A percentile compares a stretch with the other conserved stretches of the same genome.
These are phyloP conservation scores for Telmatochromis brachygnathus DNA, from an alignment of 2,113 vertebrate species.

Conservation along the genomic window DNA sequence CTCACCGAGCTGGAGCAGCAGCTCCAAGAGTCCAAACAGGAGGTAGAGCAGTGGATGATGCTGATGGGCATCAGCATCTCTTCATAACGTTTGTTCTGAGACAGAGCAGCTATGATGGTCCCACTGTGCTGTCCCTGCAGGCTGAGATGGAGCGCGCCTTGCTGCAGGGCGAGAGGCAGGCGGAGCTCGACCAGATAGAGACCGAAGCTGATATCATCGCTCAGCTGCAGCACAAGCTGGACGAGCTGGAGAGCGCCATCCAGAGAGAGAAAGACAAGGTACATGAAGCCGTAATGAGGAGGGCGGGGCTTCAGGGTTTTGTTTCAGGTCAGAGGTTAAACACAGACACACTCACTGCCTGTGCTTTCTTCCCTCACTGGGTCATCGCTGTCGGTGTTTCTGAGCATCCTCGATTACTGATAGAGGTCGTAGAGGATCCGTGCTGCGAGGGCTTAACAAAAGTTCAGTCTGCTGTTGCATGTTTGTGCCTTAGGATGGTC, in stretches of 20 bases:
- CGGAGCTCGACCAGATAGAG: slow-evolving; percentile 77
- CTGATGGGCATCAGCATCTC: background rate
- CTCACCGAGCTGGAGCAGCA: slow-evolving; percentile 92
- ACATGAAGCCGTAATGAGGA: background rate
- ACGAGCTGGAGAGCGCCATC: slow-evolving; percentile 79
- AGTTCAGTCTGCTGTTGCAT: background rate
- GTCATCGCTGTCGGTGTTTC: background rate
- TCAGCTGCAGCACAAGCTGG: slow-evolving; percentile 85
- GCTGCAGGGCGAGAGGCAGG: slow-evolving; percentile 87
- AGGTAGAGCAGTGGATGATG: slow-evolving; percentile 65
- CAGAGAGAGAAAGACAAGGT: slow-evolving; percentile 91
- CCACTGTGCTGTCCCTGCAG: slow-evolving; percentile 48
- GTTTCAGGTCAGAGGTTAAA: background rate
- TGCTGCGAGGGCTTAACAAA: background rate
- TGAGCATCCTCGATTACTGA: background rate
- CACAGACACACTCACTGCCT: background rate
- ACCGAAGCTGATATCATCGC: slow-evolving; percentile 76
- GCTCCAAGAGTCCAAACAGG: slow-evolving; percentile 84
- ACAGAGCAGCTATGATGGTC: background rate
- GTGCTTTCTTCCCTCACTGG: background rate
- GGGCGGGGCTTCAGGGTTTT: background rate
- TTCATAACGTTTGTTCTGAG: background rate
- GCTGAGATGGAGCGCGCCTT: slow-evolving; percentile 91
- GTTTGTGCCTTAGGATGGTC: background rate
- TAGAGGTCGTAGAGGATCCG: background rate